phyloP scores from a whole-genome alignment of 2,888 invertebrate genomes.

The Agonopterix arenella region DNA sequence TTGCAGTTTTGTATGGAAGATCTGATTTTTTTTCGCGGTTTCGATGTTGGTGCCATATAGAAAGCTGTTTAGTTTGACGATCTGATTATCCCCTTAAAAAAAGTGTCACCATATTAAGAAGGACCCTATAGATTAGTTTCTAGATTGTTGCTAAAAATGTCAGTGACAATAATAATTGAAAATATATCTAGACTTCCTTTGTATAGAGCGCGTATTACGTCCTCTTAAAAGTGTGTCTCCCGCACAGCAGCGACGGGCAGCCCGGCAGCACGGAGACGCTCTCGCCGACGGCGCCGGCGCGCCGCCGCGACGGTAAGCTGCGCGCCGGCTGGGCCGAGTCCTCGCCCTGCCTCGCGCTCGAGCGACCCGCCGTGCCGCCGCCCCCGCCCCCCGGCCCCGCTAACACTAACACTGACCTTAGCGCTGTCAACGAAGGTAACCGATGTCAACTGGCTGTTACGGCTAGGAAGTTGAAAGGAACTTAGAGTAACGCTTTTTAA shows the following conservation, averaged over 20 bases:
- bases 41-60: too few species aligned
- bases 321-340: constrained; percentile 47
- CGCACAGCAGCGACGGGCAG: constrained; percentile 58
- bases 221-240: background rate
- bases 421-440: constrained; percentile 74
- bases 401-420: constrained; percentile 50
- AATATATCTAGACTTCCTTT: too few species aligned
- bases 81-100: too few species aligned
- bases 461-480: background rate
- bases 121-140: too few species aligned
- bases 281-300: constrained; percentile 27
- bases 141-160: too few species aligned
- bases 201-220: too few species aligned
- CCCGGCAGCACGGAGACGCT: constrained; percentile 54
- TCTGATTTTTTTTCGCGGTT: too few species aligned
- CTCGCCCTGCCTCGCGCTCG: constrained; percentile 55
- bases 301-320: constrained; percentile 34
- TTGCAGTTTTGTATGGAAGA: too few species aligned
- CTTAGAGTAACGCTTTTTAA: too few species aligned
- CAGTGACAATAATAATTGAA: too few species aligned
- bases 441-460: constrained; percentile 32
- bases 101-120: too few species aligned
- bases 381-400: constrained; percentile 41
- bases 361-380: constrained; percentile 48
- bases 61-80: too few species aligned